Evolutionary conservation across 2,797 vertebrate species (phyloP), one percentile per base, ranked within the genome.

Genomic region (Pygocentrus nattereri): DNA sequence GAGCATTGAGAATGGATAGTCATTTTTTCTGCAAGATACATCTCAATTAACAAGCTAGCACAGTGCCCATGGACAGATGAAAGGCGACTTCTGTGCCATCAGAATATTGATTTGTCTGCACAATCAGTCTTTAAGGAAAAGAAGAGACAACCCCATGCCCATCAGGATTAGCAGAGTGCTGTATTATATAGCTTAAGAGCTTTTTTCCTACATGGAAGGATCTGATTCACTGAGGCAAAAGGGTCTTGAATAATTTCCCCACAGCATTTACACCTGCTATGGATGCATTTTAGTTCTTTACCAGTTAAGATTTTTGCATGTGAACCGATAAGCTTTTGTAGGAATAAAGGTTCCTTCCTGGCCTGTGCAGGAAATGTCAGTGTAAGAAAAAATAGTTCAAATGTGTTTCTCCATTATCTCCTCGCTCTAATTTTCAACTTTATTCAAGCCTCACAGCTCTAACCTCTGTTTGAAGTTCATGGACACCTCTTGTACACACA

Each of bases 161-260:
- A 93, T 92, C 91, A 93, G 88, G n/a, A 92, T 93, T 92, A 94
- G 88, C 91, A 88, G 89, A 84, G 84, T 87, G 76, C 90, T 95
- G 67, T 54, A 18, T 74, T 18, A 81, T 80, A 74, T 69, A 49
- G 68, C 52, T 23, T 70, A 21, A 58, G 56, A 58, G 21, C 23
- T 49, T 64, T 31, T n/a, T 56, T 76, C 38, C 62, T 19, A 3
- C 49, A 76, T 21, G 44, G 4, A n/a, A 65, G 21, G 41, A 25
- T 5, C 5, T 44, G 41, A 11, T 2, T 11, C 0, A 44, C 2
- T 0, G 11, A 44, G 41, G 2, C 41, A 44, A 12, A 11, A 41
- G 31, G 27, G 31, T 67, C 19, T 38, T 19, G 19, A 67, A 67
- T 67, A 34, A 5, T 27, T 31, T 21, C 3, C 19, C 34, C 18